These are phyloP conservation scores for Boleophthalmus pectinirostris DNA, from an alignment of 2,113 vertebrate species.

Conservation along the genomic window DNA sequence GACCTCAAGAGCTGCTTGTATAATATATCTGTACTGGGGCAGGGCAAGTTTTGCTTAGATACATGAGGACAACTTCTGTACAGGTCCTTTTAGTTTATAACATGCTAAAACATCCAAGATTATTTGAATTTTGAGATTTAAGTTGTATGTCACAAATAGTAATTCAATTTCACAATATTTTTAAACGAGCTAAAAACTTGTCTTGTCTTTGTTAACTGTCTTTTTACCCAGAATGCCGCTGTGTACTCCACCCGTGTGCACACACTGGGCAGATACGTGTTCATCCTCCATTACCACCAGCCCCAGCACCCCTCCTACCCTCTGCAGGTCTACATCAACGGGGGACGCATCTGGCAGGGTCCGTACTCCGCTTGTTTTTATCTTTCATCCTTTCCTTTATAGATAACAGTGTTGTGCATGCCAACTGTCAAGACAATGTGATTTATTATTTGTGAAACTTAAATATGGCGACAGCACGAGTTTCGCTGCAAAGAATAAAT, in stretches of 20 bases:
- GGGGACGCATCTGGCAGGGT: constrained; percentile 94
- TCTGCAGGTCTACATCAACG: constrained; percentile 84
- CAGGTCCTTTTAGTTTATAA: too few species aligned
- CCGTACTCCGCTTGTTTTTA: not conserved
- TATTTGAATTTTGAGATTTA: too few species aligned
- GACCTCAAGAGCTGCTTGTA: too few species aligned
- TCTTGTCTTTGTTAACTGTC: too few species aligned
- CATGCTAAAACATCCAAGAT: too few species aligned
- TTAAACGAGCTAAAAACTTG: not conserved
- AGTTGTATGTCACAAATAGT: too few species aligned
- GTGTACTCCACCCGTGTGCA: constrained; percentile 83
- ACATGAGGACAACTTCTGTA: too few species aligned
- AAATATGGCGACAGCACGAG: not conserved
- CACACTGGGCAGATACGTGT: constrained; percentile 87
- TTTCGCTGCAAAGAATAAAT: not conserved
- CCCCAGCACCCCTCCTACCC: constrained; percentile 85
- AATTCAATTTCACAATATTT: too few species aligned
- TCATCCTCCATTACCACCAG: constrained; percentile 93
- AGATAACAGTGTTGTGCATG: too few species aligned
- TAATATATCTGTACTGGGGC: too few species aligned
- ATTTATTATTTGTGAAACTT: not conserved
- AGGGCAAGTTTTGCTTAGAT: too few species aligned
- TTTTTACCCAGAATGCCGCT: constrained; percentile 80
- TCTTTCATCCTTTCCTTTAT: not conserved
- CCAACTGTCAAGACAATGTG: not conserved